Base-by-base conservation (phyloP, 2,888 invertebrate genomes). In the Callyntrura sp. region DNA sequence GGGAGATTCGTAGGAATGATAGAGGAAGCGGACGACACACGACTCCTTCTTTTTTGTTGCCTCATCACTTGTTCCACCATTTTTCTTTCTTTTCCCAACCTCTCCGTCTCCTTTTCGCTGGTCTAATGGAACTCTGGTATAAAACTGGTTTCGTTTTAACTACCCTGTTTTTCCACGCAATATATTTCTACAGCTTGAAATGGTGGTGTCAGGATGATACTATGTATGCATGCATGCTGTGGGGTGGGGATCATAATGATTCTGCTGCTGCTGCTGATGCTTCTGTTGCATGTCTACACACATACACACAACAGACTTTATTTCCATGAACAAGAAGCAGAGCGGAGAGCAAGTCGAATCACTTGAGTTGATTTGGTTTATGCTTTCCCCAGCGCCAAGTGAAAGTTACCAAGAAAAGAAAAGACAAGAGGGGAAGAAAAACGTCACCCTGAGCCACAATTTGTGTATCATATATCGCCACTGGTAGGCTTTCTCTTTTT, bases 361-460 rank as follows among this genome's bases (percentile, higher is more conserved):
- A 81, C 87, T 87, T 68, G 79, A 87, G 81, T 81, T 87, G 81
- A 87, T 87, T 87, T 81, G 65, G 79, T 85, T 85, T 85, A 73
- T 85, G 76, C 70, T 55, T 65, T 70, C 57, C 68, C 84, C 51
- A 48, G 84, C 51, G 70, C 84, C 70, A 83, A 62, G 70, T 84
- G 70, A 84, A 73, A 84, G 84, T 84, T 70, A 70, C 35, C 23
- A 68, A 35, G 48, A 73, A 68, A 28, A 11, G 60, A 60, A 35
- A 35, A 57, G 35, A 79, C n/a, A 35, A 57, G 35, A 79, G 11
- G 23, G 78, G 23, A 55, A 35, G 79, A 79, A 79, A 79, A 79
- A 79, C 79, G 84, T 70, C 84, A 84, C 84, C 84, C 55, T 28
- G 48, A 76, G 79, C 73, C 84, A 55, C 84, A 84, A 84, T 84